These are phyloP conservation scores for Drosophila ohnishii DNA, from an alignment of 1,140 invertebrate species.

Conservation along the genomic window DNA sequence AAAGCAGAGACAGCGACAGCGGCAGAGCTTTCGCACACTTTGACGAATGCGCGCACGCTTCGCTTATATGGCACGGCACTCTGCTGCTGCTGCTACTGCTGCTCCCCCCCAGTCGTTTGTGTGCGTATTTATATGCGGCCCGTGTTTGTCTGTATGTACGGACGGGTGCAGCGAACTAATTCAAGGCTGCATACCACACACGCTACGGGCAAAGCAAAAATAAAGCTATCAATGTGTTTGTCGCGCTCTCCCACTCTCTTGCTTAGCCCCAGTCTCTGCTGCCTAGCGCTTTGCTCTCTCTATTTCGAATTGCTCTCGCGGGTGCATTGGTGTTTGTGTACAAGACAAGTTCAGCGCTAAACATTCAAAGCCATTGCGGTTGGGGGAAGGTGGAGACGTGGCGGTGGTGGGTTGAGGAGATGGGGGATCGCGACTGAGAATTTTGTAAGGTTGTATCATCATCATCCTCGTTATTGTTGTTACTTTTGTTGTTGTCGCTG, in stretches of 20 bases:
- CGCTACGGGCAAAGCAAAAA: constrained; percentile 69
- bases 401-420: not conserved
- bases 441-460: constrained; percentile 81
- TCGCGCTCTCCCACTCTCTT: constrained; percentile 15
- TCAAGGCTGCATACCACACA: constrained; percentile 83
- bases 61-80: constrained; percentile 30
- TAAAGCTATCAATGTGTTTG: constrained; percentile 74
- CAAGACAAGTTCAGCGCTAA: constrained; percentile 81
- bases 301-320: constrained; percentile 27
- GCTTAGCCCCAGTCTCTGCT: constrained; percentile 8
- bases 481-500: constrained; percentile 18
- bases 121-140: constrained; percentile 41
- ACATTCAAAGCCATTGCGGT: constrained; percentile 74
- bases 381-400: constrained; percentile 1
- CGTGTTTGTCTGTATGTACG: constrained; percentile 55
- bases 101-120: constrained; percentile 18
- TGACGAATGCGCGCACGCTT: constrained; percentile 41
- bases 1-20: constrained; percentile 10
- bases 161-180: constrained; percentile 83
- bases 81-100: constrained; percentile 9
- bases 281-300: constrained; percentile 18
- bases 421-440: constrained; percentile 58
- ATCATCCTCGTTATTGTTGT: constrained; percentile 29
- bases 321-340: constrained; percentile 48
- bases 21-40: constrained; percentile 69